A percentile compares a stretch with the other conserved stretches of the same genome.
phyloP scores from a whole-genome alignment of 1,140 invertebrate species.

The Bombus sylvicola region DNA sequence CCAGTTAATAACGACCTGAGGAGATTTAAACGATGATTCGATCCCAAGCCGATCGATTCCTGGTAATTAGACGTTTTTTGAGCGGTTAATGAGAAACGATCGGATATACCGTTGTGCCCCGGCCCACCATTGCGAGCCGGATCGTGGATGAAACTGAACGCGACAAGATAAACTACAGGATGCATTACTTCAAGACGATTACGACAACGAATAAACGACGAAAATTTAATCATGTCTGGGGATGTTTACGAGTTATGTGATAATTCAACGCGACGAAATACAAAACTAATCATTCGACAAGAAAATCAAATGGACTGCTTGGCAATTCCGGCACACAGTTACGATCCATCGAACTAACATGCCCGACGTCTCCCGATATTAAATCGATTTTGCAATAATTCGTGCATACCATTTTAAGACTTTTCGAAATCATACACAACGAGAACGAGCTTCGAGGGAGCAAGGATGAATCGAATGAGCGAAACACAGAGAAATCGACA shows the following conservation, averaged over 20 bases:
- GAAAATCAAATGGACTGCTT: not conserved
- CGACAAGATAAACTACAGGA: not conserved
- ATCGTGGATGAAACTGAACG: not conserved
- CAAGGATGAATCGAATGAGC: not conserved
- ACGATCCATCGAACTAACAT: slow-evolving; percentile 5
- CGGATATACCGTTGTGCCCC: not conserved
- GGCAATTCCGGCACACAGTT: not conserved
- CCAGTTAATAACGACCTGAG: not conserved
- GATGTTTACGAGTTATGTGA: not conserved
- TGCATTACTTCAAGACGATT: not conserved
- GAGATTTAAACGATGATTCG: not conserved
- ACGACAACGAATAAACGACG: slow-evolving; percentile 5
- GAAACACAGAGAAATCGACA: not conserved
- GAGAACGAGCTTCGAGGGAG: not conserved
- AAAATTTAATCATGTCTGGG: slow-evolving; percentile 19
- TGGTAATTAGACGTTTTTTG: slow-evolving; percentile 21
- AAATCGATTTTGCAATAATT: not conserved
- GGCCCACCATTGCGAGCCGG: not conserved
- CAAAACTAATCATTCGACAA: slow-evolving; percentile 2
- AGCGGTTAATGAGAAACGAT: slow-evolving; percentile 5
- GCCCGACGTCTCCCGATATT: not conserved
- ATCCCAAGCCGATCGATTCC: not conserved
- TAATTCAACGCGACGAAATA: slow-evolving; percentile 22
- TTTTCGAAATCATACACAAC: not conserved
- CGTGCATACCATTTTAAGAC: not conserved